A percentile compares a stretch with the other conserved stretches of the same genome.
Conservation (phyloP, 2,113 vertebrate genomes). For the Megaleporinus macrocephalus region DNA sequence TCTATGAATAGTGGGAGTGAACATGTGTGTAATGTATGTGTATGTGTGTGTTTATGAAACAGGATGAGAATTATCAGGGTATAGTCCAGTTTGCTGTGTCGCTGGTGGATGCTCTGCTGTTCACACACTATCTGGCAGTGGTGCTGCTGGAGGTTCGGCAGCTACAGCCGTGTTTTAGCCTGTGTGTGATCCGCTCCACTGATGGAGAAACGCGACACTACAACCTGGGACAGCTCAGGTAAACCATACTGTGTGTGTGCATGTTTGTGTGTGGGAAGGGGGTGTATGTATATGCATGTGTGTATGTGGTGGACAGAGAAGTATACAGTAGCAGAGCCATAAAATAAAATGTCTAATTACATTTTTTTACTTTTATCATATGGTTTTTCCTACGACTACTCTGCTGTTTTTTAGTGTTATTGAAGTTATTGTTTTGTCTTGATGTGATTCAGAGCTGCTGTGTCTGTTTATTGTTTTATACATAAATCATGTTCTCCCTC, state of each 20-base stretch:
- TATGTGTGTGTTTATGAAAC: conserved; percentile 31
- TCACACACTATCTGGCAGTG: conserved; percentile 94
- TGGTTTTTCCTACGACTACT: not conserved
- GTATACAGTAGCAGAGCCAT: too few species aligned
- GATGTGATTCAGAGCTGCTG: not conserved
- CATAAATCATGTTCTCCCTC: conserved; percentile 32
- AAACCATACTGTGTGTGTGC: not conserved
- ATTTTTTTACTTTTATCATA: too few species aligned
- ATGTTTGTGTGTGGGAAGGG: not conserved
- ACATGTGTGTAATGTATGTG: too few species aligned
- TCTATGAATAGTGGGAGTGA: too few species aligned
- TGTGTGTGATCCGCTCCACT: conserved; percentile 89
- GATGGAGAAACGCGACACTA: conserved; percentile 91
- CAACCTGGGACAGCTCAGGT: conserved; percentile 92
- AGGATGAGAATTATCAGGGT: conserved; percentile 91
- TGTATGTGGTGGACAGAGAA: not conserved
- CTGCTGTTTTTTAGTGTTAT: not conserved
- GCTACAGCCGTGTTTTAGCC: conserved; percentile 86
- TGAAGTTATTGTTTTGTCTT: not conserved
- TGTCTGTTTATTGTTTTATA: not conserved
- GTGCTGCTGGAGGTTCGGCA: conserved; percentile 93
- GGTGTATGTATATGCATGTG: not conserved
- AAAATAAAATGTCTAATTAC: too few species aligned
- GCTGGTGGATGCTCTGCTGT: conserved; percentile 92
- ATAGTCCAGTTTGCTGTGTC: conserved; percentile 95